Base-by-base conservation (phyloP, 2,113 vertebrate species). In the Tamias sibiricus region DNA sequence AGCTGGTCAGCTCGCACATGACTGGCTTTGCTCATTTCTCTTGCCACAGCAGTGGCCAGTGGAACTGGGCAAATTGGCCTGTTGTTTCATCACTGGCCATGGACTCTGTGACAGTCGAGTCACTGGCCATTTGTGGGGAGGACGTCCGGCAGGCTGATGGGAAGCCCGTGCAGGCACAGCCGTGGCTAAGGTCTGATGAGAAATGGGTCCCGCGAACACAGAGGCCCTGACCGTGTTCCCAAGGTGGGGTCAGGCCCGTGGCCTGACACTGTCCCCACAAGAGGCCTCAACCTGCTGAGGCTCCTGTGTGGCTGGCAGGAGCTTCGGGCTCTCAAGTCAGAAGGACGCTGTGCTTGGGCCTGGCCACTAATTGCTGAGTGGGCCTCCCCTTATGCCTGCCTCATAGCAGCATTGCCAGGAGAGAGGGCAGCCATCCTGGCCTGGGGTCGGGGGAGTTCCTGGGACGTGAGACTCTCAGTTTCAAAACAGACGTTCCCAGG, bases 11-110 rank as follows among this genome's bases (percentile, higher is more conserved):
- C 87, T 88, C 42, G 40, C 20, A 74, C 68, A 94, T 30, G 49
- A 95, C 83, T 0, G 8, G 54, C 91, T 66, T 92, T 92, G 87
- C 97, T 95, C 89, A 54, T 87, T 93, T 88, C 87, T 96, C 89
- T 97, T 96, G 95, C 95, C 85, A 79, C 74, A 49, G 37, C 81
- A 24, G 94, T 86, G 95, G 96, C 97, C 94, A 86, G 24, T 76
- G 88, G 80, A 44, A 69, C 59, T 32, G 82, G 95, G 85, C 82
- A 93, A 92, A 94, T 82, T 93, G 96, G 90, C 74, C 81, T 91
- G 72, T 96, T 96, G 89, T 92, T 75, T 95, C 87, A 66, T 93
- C 95, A 75, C 19, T 4, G n/a, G 76, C n/a, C 37, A 87, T 85
- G 84, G 88, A 85, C 89, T 59, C 71, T 80, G 89, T 90, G 84